These are phyloP conservation scores for Tetramorium bicarinatum DNA, from an alignment of 2,888 invertebrate species.

Conservation along the genomic window DNA sequence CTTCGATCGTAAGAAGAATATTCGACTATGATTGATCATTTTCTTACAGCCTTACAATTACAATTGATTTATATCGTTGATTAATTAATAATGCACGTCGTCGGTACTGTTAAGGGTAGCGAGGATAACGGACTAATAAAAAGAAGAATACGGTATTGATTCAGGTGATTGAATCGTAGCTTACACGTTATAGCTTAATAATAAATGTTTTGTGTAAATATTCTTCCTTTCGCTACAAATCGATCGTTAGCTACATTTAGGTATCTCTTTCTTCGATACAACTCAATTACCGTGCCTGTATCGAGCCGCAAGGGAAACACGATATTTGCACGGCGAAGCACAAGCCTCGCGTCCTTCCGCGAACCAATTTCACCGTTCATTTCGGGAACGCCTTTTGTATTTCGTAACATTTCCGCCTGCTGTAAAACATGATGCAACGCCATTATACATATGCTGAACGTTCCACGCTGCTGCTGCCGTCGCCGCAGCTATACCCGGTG, in stretches of 20 bases:
- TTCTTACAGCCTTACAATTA: too few species aligned
- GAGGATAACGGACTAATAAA: too few species aligned
- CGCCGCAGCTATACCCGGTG: slow-evolving; percentile 17
- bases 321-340: neutral
- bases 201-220: neutral
- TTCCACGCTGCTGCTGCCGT: slow-evolving; percentile 17
- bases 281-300: neutral
- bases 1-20: too few species aligned
- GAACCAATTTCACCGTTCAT: slow-evolving; percentile 44
- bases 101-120: too few species aligned
- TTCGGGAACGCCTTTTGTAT: slow-evolving; percentile 28
- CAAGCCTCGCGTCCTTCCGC: slow-evolving; percentile 1
- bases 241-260: neutral
- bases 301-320: neutral
- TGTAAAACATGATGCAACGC: slow-evolving; percentile 40
- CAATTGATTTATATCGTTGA: too few species aligned
- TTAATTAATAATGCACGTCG: too few species aligned
- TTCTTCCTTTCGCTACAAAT: neutral
- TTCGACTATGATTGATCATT: too few species aligned
- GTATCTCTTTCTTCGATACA: slow-evolving; percentile 1
- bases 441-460: slow-evolving; percentile 47
- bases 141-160: neutral
- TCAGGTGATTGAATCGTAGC: neutral
- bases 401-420: slow-evolving; percentile 29
- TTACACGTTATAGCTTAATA: neutral